Conservation (phyloP, 2,888 invertebrate genomes). For the Drosophila robusta region DNA sequence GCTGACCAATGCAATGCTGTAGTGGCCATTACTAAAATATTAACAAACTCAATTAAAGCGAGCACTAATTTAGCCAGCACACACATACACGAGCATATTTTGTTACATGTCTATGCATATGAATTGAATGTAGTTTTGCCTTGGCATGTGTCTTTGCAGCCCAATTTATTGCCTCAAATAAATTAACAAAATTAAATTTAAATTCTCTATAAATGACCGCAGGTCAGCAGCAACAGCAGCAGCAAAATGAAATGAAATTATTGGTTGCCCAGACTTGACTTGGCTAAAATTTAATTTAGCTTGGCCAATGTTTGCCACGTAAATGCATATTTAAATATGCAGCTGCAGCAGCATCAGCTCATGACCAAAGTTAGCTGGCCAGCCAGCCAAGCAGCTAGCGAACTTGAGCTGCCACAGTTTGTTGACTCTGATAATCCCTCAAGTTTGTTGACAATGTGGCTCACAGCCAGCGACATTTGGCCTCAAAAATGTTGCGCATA, state of each 20-base stretch:
- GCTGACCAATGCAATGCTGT: slow-evolving; percentile 50
- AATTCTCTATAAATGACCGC: slow-evolving; percentile 65
- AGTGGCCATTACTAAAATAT: slow-evolving; percentile 74
- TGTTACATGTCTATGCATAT: slow-evolving; percentile 60
- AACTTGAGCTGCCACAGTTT: slow-evolving; percentile 56
- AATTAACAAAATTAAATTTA: slow-evolving; percentile 80
- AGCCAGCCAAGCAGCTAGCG: slow-evolving; percentile 18
- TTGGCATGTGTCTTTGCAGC: slow-evolving; percentile 66
- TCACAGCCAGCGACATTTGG: slow-evolving; percentile 53
- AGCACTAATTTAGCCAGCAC: slow-evolving; percentile 66
- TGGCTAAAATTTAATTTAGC: slow-evolving; percentile 64
- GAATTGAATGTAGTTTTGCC: slow-evolving; percentile 48
- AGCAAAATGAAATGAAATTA: slow-evolving; percentile 71
- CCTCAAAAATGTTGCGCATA: slow-evolving; percentile 66
- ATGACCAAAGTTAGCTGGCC: slow-evolving; percentile 38
- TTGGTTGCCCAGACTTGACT: slow-evolving; percentile 48
- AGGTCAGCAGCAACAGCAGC: slow-evolving; percentile 23
- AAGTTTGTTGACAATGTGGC: slow-evolving; percentile 80
- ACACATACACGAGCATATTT: slow-evolving; percentile 44
- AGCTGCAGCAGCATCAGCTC: slow-evolving; percentile 43
- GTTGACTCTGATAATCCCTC: slow-evolving; percentile 82
- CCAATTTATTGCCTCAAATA: slow-evolving; percentile 77
- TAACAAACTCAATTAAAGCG: slow-evolving; percentile 79
- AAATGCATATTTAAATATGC: slow-evolving; percentile 69
- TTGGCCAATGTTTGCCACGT: slow-evolving; percentile 57